These are phyloP conservation scores for Tricholaema leucomelas DNA, from an alignment of 2,113 vertebrate species.

Conservation along the genomic window DNA sequence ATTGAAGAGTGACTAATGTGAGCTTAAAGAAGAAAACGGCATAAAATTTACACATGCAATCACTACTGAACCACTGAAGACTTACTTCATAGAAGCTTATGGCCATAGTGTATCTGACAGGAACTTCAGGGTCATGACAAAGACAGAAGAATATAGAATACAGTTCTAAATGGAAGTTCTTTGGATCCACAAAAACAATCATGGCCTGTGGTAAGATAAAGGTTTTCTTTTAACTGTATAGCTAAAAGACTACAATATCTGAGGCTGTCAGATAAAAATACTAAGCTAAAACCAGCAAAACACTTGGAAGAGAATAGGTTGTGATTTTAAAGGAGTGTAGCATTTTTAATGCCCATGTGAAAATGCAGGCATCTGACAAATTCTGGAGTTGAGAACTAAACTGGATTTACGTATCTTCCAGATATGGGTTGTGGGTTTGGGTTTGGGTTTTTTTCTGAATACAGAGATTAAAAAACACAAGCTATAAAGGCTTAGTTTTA, in stretches of 20 bases:
- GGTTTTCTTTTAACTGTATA: background rate
- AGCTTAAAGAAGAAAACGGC: background rate
- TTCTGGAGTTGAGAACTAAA: background rate
- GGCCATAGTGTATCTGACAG: conserved; percentile 88
- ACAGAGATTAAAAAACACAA: background rate
- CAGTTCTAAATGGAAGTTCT: conserved; percentile 90
- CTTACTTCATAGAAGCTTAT: conserved; percentile 93
- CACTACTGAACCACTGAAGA: background rate
- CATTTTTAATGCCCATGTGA: background rate
- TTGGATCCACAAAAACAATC: conserved; percentile 89
- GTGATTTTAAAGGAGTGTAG: background rate
- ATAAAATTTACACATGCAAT: background rate
- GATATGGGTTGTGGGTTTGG: background rate
- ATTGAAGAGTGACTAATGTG: background rate
- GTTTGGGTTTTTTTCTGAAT: background rate
- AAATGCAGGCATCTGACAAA: background rate
- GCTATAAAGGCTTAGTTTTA: background rate
- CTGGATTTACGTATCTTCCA: background rate
- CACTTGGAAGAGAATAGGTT: background rate
- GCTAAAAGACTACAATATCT: background rate
- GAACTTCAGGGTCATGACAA: conserved; percentile 90
- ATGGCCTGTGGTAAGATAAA: conserved; percentile 81
- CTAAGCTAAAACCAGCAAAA: background rate
- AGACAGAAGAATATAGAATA: conserved; percentile 91
- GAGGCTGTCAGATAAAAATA: background rate